Conservation (phyloP, 2,888 invertebrate species). For the Dermolepida albohirtum region DNA sequence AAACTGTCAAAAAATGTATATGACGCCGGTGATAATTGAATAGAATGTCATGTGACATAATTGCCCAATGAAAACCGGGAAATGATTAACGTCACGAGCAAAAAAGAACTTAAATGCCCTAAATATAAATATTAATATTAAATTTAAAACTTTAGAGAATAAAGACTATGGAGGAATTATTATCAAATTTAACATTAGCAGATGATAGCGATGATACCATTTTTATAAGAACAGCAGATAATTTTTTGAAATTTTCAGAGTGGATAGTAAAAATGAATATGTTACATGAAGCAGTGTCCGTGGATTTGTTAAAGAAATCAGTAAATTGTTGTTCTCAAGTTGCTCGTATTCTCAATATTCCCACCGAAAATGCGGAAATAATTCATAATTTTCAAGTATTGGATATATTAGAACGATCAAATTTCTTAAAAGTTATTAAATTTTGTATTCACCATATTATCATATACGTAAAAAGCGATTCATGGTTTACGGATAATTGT, state of each 20-base stretch:
- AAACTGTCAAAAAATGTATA: not conserved
- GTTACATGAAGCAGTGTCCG: not conserved
- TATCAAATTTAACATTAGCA: conserved; percentile 13
- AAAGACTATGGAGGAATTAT: conserved; percentile 21
- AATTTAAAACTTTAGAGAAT: not conserved
- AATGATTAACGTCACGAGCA: no score
- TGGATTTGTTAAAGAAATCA: not conserved
- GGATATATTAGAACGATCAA: not conserved
- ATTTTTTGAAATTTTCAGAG: conserved; percentile 13
- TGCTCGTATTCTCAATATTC: not conserved
- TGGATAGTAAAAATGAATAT: conserved; percentile 14
- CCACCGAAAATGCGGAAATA: not conserved
- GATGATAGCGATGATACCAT: conserved; percentile 3
- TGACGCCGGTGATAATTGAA: no score
- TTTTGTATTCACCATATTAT: conserved; percentile 12
- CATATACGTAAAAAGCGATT: not conserved
- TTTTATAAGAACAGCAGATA: not conserved
- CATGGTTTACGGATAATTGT: not conserved
- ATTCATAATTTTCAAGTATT: conserved; percentile 11
- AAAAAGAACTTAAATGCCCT: no score
- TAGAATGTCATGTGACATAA: no score
- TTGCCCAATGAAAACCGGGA: no score
- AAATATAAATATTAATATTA: no score
- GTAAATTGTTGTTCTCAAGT: not conserved
- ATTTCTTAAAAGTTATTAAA: not conserved